Evolutionary conservation across 2,113 vertebrate species (phyloP).

Genomic region (Hemichromis elongatus): DNA sequence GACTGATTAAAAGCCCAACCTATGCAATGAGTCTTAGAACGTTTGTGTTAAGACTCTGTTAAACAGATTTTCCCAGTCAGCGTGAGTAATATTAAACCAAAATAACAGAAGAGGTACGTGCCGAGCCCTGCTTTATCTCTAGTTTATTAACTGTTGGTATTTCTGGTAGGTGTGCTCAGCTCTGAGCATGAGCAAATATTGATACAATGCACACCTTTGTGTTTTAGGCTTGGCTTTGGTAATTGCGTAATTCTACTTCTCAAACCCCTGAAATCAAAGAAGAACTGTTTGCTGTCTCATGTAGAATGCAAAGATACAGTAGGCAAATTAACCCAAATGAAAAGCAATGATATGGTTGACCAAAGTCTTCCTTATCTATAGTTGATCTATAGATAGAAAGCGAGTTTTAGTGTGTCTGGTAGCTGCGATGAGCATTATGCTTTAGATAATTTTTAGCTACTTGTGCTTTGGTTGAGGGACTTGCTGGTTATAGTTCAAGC

Average conservation of each 20-base stretch:
- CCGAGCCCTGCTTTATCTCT: slow-evolving; percentile 9
- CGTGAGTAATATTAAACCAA: background rate
- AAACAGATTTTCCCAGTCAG: background rate
- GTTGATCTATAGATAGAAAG: slow-evolving; percentile 11
- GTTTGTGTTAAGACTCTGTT: background rate
- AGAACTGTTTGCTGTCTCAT: background rate
- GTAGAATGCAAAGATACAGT: background rate
- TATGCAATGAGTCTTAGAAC: slow-evolving; percentile 11
- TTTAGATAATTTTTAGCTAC: background rate
- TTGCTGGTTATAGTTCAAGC: slow-evolving; percentile 2
- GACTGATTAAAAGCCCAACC: background rate
- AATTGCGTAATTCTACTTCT: background rate
- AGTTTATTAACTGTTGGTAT: slow-evolving; percentile 22
- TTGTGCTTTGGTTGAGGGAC: slow-evolving; percentile 36
- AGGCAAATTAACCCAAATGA: background rate
- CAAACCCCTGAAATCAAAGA: background rate
- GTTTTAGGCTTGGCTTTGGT: slow-evolving; percentile 24
- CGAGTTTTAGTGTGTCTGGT: background rate
- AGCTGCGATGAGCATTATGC: background rate
- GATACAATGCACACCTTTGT: slow-evolving; percentile 38
- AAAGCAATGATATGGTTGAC: background rate
- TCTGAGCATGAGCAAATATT: slow-evolving; percentile 60
- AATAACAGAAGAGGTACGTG: background rate
- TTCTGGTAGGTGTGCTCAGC: slow-evolving; percentile 20
- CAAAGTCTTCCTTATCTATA: slow-evolving; percentile 4